These are phyloP conservation scores for Lepus oiostolus DNA, from an alignment of 2,797 vertebrate genomes.

Conservation along the genomic window DNA sequence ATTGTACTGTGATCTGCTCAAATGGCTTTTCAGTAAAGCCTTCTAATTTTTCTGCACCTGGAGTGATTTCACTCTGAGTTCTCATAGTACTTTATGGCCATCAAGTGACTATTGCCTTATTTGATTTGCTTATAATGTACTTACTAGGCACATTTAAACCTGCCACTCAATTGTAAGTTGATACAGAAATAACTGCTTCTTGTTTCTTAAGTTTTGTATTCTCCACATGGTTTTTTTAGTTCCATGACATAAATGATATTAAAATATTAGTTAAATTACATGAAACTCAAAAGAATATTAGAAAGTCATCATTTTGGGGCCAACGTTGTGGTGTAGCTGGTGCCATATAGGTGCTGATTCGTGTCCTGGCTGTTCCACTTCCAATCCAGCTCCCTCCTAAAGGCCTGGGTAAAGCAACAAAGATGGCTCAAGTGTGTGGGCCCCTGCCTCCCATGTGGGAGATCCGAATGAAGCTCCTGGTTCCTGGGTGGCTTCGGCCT, in stretches of 20 bases:
- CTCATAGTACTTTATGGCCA: not conserved
- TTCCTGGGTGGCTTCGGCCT: no score
- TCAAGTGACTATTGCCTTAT: not conserved
- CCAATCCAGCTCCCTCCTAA: no score
- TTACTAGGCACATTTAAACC: not conserved
- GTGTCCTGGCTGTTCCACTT: no score
- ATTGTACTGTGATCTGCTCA: rapidly evolving
- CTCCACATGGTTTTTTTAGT: not conserved
- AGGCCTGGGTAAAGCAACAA: no score
- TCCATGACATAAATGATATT: not conserved
- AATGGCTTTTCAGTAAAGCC: not conserved
- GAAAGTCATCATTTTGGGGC: not conserved
- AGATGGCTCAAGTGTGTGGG: no score
- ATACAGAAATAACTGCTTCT: not conserved
- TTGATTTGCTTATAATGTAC: not conserved
- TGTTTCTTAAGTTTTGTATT: not conserved
- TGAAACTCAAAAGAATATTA: not conserved
- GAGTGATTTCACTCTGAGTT: not conserved
- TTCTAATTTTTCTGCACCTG: not conserved
- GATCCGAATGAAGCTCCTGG: no score
- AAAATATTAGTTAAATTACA: not conserved
- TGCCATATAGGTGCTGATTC: no score
- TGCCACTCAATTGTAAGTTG: not conserved
- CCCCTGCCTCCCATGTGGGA: no score
- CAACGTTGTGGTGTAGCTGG: no score